These are phyloP conservation scores for Tetranychus urticae DNA, from an alignment of 1,140 invertebrate genomes.

Conservation along the genomic window DNA sequence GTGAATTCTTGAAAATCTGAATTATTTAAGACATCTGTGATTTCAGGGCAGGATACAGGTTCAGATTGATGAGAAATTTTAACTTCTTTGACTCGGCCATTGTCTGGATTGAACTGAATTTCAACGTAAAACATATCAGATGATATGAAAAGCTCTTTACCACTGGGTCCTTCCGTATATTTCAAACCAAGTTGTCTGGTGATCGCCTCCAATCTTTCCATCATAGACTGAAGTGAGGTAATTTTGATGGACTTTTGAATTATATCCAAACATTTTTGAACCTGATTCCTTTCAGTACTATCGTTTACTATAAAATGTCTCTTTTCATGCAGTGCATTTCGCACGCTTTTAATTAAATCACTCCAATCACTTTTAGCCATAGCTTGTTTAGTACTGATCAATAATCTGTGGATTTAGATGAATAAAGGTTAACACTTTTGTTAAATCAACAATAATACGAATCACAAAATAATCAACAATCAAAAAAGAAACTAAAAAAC, in stretches of 20 bases:
- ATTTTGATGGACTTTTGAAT: constrained; percentile 74
- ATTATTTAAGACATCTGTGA: constrained; percentile 24
- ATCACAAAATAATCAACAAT: too few species aligned
- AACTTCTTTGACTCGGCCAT: constrained; percentile 63
- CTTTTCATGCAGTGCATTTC: constrained; percentile 56
- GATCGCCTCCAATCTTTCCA: constrained; percentile 70
- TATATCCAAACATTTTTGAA: constrained; percentile 71
- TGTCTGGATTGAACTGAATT: constrained; percentile 46
- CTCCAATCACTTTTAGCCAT: constrained; percentile 23
- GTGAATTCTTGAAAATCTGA: constrained; percentile 82
- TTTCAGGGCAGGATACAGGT: constrained; percentile 40
- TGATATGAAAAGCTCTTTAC: constrained; percentile 59
- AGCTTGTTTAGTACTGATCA: too few species aligned
- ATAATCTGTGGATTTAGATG: too few species aligned
- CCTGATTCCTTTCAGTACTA: constrained; percentile 47
- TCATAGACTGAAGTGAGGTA: constrained; percentile 40
- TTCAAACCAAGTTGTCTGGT: constrained; percentile 43
- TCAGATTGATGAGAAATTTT: constrained; percentile 76
- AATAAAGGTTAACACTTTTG: too few species aligned
- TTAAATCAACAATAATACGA: too few species aligned
- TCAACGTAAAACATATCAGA: constrained; percentile 93
- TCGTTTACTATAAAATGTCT: constrained; percentile 45
- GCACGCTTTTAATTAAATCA: constrained; percentile 57
- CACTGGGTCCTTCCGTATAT: constrained; percentile 34
- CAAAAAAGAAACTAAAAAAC: too few species aligned